Evolutionary conservation across 2,113 vertebrate genomes (phyloP).

Genomic region (Lichenostomus cassidix): DNA sequence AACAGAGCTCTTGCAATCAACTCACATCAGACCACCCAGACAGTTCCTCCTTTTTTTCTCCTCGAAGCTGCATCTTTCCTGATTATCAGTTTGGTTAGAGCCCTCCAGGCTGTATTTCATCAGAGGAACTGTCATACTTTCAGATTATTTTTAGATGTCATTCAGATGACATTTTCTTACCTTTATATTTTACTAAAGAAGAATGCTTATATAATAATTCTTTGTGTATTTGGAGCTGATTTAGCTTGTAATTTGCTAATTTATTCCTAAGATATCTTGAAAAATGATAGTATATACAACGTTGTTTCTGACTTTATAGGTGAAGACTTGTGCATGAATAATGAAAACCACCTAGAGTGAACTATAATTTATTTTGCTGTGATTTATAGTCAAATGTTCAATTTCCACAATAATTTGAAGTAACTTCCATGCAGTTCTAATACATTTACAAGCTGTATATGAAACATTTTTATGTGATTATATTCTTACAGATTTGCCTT

Average conservation of each 20-base stretch:
- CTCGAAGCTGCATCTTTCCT: not conserved
- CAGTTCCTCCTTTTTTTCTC: not conserved
- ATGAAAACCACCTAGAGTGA: not conserved
- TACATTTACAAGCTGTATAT: not conserved
- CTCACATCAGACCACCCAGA: conserved; percentile 23
- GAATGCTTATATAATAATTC: not conserved
- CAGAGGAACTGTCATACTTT: not conserved
- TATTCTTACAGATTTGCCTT: not conserved
- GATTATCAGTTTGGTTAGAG: not conserved
- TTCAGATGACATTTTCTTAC: not conserved
- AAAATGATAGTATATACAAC: not conserved
- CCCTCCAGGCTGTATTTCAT: not conserved
- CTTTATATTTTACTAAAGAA: not conserved
- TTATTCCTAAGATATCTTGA: not conserved
- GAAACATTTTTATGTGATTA: not conserved
- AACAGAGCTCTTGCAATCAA: not conserved
- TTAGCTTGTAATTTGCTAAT: not conserved
- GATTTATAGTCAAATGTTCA: conserved; percentile 4
- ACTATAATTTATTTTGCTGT: conserved; percentile 6
- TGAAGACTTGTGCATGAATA: not conserved
- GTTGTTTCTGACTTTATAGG: not conserved
- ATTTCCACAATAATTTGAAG: conserved; percentile 5
- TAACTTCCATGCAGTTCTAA: not conserved
- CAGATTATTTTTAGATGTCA: not conserved
- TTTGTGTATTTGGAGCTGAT: not conserved